A percentile compares a stretch with the other conserved stretches of the same genome.
Evolutionary conservation across 2,797 vertebrate species (phyloP).

Genomic region (Sebastes baramenuke): DNA sequence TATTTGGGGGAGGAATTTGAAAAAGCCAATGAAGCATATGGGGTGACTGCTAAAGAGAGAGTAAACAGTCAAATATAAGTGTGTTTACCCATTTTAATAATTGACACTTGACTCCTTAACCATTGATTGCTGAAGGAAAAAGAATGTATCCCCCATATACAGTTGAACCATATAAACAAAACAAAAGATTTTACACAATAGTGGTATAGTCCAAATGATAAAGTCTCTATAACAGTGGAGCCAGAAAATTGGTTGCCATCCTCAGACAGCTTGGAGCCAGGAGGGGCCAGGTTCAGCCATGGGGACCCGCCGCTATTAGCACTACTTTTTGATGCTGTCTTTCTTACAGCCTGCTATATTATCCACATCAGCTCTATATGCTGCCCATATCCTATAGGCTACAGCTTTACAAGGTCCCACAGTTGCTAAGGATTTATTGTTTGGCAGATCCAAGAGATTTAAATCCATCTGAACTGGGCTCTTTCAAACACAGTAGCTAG

Average conservation of each 20-base stretch:
- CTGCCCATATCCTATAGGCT: neutral
- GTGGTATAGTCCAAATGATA: neutral
- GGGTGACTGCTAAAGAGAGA: neutral
- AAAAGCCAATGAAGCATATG: neutral
- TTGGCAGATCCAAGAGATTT: neutral
- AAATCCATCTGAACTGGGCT: neutral
- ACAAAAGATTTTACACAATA: neutral
- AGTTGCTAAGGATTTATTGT: neutral
- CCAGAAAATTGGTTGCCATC: slow-evolving; percentile 27
- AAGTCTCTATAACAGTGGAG: neutral
- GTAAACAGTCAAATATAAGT: slow-evolving; percentile 9
- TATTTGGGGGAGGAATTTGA: slow-evolving; percentile 7
- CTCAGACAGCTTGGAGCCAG: slow-evolving; percentile 53
- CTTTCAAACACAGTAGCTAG: neutral
- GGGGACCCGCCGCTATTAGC: slow-evolving; percentile 3
- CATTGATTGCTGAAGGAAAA: neutral
- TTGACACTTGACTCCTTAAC: neutral
- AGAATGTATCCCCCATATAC: neutral
- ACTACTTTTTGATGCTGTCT: slow-evolving; percentile 5
- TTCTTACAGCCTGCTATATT: neutral
- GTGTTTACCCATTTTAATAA: slow-evolving; percentile 1
- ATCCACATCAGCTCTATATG: neutral
- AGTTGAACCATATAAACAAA: neutral
- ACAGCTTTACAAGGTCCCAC: neutral
- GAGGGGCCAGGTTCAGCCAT: slow-evolving; percentile 33